phyloP scores from a whole-genome alignment of 2,113 vertebrate genomes.

The Ictidomys tridecemlineatus region DNA sequence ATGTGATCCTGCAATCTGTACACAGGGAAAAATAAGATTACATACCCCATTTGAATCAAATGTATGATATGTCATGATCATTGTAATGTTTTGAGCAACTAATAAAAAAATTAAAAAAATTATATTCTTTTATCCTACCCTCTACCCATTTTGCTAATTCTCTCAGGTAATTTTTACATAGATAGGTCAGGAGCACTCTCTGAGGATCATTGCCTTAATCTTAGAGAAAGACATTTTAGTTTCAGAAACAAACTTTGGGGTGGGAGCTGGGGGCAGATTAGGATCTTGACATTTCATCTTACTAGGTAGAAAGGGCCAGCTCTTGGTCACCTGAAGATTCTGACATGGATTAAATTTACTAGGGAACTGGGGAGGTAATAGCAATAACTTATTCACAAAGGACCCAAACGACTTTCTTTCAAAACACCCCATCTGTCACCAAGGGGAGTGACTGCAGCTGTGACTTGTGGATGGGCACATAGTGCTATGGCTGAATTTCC shows the following conservation, averaged over 20 bases:
- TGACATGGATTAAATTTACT: not conserved
- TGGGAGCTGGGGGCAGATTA: no score
- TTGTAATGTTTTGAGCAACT: no score
- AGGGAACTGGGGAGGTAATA: not conserved
- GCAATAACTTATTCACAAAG: not conserved
- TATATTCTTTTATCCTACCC: not conserved
- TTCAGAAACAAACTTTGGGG: not conserved
- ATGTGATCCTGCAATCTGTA: no score
- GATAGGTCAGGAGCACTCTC: not conserved
- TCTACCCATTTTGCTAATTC: not conserved
- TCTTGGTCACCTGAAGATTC: not conserved
- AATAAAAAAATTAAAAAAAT: not conserved
- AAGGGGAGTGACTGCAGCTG: not conserved
- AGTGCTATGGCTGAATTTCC: not conserved
- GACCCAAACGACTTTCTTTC: not conserved
- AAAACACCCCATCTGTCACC: not conserved
- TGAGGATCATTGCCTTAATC: not conserved
- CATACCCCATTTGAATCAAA: no score
- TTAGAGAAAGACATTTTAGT: not conserved
- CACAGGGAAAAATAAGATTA: no score
- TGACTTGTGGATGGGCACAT: not conserved
- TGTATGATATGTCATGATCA: no score
- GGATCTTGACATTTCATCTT: not conserved
- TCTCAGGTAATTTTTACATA: not conserved
- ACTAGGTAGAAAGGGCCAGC: not conserved